phyloP scores from a whole-genome alignment of 2,797 vertebrate genomes.

The Sardinella longiceps region DNA sequence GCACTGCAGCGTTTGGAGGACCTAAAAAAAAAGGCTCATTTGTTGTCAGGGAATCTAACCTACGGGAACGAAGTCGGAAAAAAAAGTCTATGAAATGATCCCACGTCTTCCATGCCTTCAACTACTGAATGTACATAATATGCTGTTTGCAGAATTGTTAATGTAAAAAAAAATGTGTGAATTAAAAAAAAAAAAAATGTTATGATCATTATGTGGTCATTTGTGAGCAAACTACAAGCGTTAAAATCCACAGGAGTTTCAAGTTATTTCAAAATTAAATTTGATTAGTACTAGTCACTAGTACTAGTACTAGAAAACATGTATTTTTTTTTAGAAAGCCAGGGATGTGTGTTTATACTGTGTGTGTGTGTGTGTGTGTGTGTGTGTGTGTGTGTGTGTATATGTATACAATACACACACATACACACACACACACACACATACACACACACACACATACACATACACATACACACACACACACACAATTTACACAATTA shows the following conservation, averaged over 20 bases:
- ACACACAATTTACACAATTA: too few relatives aligned
- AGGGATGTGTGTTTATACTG: too few relatives aligned
- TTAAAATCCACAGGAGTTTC: neutral
- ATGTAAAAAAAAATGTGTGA: conserved; percentile 62
- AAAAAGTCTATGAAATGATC: conserved; percentile 55
- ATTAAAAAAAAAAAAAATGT: conserved; percentile 64
- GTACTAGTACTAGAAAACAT: too few relatives aligned
- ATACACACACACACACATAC: too few relatives aligned
- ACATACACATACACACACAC: too few relatives aligned
- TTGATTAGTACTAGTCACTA: neutral
- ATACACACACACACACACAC: too few relatives aligned
- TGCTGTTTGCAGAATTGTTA: conserved; percentile 64
- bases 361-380: too few relatives aligned
- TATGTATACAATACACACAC: too few relatives aligned
- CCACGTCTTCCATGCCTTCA: conserved; percentile 68
- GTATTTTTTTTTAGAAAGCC: neutral
- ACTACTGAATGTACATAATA: conserved; percentile 74
- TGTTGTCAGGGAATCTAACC: conserved; percentile 55
- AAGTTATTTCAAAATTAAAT: neutral
- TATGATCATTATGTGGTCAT: conserved; percentile 24
- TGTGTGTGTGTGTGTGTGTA: too few relatives aligned
- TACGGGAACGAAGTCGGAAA: conserved; percentile 45
- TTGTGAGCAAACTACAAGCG: neutral
- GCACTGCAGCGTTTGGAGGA: conserved; percentile 25
- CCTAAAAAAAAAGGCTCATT: conserved; percentile 17